Evolutionary conservation across 2,888 invertebrate species (phyloP).

Genomic region (Lottia gigantea): DNA sequence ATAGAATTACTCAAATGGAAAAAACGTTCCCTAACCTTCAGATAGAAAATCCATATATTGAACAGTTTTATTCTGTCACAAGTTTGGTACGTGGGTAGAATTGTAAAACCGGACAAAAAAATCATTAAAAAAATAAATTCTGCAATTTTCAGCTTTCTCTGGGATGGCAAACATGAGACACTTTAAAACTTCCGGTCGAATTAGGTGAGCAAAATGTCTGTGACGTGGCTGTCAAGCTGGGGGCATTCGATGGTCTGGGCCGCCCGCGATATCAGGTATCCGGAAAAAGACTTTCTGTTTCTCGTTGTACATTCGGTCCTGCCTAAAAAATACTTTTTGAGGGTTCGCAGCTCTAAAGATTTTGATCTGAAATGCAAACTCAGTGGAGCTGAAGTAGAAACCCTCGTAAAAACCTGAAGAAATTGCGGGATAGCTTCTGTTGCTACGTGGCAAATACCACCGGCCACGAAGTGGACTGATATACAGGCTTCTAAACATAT

Average conservation of each 20-base stretch:
- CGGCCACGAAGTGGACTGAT: too few relatives aligned
- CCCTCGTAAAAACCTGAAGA: background rate
- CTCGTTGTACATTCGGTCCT: background rate
- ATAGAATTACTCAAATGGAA: background rate
- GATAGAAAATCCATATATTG: background rate
- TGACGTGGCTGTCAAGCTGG: background rate
- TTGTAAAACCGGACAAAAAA: background rate
- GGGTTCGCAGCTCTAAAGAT: background rate
- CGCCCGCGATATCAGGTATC: background rate
- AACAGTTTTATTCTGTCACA: background rate
- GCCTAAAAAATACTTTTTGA: background rate
- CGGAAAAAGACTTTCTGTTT: background rate
- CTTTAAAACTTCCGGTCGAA: background rate
- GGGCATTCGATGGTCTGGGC: too few relatives aligned
- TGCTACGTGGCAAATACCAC: too few relatives aligned
- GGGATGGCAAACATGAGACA: background rate
- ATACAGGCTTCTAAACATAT: too few relatives aligned
- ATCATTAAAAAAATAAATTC: background rate
- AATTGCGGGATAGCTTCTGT: too few relatives aligned
- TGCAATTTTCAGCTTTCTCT: slow-evolving; percentile 2
- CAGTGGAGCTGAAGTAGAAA: background rate
- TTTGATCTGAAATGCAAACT: background rate
- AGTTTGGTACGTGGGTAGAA: background rate
- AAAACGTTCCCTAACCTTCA: background rate
- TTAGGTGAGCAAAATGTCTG: background rate